Evolutionary conservation across 2,888 invertebrate species (phyloP).

Genomic region (Eristalinus aeneus): DNA sequence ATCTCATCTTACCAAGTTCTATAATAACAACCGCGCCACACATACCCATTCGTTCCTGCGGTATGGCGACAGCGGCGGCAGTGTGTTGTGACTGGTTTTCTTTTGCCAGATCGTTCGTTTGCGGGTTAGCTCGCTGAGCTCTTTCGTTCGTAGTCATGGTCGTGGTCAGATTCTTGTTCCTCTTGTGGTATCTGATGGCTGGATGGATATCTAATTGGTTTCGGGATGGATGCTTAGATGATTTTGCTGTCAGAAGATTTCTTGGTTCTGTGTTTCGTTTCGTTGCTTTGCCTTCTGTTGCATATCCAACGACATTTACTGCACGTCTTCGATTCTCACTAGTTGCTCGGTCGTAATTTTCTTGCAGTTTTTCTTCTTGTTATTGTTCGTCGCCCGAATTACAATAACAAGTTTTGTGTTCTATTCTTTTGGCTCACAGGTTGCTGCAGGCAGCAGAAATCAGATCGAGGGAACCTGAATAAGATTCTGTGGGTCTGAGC

Average conservation of each 20-base stretch:
- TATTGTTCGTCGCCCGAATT: slow-evolving; percentile 23
- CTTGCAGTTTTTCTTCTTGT: background rate
- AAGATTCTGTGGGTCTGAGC: slow-evolving; percentile 7
- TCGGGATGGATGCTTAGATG: slow-evolving; percentile 60
- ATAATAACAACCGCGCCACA: slow-evolving; percentile 41
- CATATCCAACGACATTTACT: slow-evolving; percentile 37
- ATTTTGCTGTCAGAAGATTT: slow-evolving; percentile 5
- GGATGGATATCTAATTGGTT: slow-evolving; percentile 54
- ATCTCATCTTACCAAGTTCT: slow-evolving; percentile 68
- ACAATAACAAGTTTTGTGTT: slow-evolving; percentile 43
- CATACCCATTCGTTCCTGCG: background rate
- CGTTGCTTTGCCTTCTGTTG: slow-evolving; percentile 14
- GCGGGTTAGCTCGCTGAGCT: background rate
- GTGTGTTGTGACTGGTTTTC: no score
- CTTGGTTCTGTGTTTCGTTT: slow-evolving; percentile 2
- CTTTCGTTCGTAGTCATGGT: background rate
- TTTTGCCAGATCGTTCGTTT: slow-evolving; percentile 30
- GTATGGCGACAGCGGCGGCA: no score
- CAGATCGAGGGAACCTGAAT: slow-evolving; percentile 43
- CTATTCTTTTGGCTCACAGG: background rate
- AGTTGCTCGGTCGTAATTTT: background rate
- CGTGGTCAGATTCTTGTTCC: slow-evolving; percentile 12
- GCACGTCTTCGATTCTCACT: background rate
- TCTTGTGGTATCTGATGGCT: slow-evolving; percentile 45
- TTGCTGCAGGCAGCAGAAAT: background rate